Base-by-base conservation (phyloP, 2,888 invertebrate species). In the Drosophila kambysellisi region DNA sequence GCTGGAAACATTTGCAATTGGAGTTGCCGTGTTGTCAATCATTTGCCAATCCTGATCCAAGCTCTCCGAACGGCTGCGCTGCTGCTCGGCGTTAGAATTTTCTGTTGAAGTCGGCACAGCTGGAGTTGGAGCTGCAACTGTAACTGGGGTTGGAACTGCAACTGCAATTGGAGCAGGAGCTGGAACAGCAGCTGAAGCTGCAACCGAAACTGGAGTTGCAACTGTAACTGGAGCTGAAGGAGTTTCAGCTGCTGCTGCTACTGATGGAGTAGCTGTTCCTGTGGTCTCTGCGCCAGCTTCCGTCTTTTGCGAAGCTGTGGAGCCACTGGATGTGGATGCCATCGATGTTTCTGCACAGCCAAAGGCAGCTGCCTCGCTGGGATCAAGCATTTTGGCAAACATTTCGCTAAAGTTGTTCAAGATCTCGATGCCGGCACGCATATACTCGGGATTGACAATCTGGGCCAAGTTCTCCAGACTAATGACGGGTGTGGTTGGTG, bases 331-430 rank as follows among this genome's bases (percentile, higher is more conserved):
- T 46, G 46, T 8, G 8, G 46, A 46, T 2, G 51, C 25, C 72
- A 72, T 68, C 17, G 82, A 68, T 0, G 58, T 67, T 9, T 75
- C 82, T 11, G 68, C 58, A 46, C 53, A 66, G 3, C 81, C 77
- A 46, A 77, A 76, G 12, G 81, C 62, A 50, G 76, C 81, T 35
- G 65, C 62, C 33, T 90, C 91, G 52, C 81, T 74, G 4, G 93
- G 92, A 76, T 92, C 93, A 30, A 93, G 81, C 76, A 93, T 91
- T 79, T 92, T 93, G 43, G 91, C 90, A 60, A 93, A 92, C 91
- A 93, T 92, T 78, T 92, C 92, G 57, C 91, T 92, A 41, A 93
- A 93, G 67, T 92, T 93, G 54, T 91, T 93, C 25, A 93, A 78
- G 56, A 93, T 91, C 64, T 93, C 90, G 59, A 93, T 91, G 33